phyloP scores from a whole-genome alignment of 2,113 vertebrate species.

The Anhinga rufa region DNA sequence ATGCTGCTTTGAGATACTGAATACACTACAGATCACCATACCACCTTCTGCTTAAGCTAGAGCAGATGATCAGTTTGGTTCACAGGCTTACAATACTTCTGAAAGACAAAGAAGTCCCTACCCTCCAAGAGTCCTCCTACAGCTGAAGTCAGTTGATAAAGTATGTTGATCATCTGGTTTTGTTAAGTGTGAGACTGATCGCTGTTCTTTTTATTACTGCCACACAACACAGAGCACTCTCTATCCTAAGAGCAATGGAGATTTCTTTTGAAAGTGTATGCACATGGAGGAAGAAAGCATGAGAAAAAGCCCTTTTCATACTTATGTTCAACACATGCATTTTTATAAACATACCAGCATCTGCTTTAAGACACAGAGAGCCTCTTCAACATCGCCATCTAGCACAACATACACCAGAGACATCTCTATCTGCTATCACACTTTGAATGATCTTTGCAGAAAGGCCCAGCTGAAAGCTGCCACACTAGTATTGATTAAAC shows the following conservation, averaged over 20 bases:
- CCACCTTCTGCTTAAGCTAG: background rate
- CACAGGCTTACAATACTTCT: background rate
- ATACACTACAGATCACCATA: background rate
- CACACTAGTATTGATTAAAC: background rate
- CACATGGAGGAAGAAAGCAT: background rate
- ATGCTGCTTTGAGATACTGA: background rate
- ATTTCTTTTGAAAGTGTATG: background rate
- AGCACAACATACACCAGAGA: background rate
- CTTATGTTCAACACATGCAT: background rate
- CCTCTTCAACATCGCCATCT: background rate
- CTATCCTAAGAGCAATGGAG: rapidly evolving
- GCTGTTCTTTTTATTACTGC: background rate
- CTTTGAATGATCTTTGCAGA: background rate
- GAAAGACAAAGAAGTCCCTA: background rate
- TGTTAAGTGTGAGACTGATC: background rate
- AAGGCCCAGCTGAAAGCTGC: background rate
- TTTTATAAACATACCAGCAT: background rate
- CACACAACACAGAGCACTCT: background rate
- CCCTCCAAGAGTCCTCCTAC: background rate
- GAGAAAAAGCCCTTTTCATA: background rate
- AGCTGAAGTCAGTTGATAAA: background rate
- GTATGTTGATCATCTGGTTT: background rate
- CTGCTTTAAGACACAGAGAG: background rate
- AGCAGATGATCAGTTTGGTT: background rate
- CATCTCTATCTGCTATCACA: background rate